phyloP scores from a whole-genome alignment of 2,113 vertebrate species.

The Nycticorax nycticorax region DNA sequence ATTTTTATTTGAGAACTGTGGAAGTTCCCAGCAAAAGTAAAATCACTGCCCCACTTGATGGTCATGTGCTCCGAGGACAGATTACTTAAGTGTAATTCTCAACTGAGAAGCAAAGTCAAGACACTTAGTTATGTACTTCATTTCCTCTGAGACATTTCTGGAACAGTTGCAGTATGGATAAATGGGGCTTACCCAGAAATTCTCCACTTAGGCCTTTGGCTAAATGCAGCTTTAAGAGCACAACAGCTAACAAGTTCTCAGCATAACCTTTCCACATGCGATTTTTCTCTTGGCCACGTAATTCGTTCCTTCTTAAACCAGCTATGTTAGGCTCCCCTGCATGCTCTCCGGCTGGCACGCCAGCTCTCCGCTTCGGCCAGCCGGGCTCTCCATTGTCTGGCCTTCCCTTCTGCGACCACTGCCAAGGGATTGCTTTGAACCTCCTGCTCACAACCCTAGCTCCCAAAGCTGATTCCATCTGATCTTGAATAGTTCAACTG shows the following conservation, averaged over 20 bases:
- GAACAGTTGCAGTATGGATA: neutral
- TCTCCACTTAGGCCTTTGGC: neutral
- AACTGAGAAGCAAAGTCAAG: neutral
- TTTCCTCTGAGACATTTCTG: neutral
- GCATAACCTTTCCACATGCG: accelerated
- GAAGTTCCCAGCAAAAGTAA: neutral
- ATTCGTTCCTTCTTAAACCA: neutral
- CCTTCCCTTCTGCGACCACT: accelerated
- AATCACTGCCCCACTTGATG: neutral
- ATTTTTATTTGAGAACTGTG: neutral
- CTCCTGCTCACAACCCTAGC: neutral
- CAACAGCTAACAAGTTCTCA: neutral
- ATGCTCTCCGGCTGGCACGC: too few species aligned
- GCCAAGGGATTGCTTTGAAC: neutral
- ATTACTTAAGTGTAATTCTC: neutral
- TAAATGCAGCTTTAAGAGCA: neutral
- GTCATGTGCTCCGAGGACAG: neutral
- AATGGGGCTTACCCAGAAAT: neutral
- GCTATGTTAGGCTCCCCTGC: neutral
- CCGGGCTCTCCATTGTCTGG: neutral
- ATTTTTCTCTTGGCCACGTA: neutral
- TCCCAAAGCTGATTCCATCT: neutral
- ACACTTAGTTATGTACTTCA: neutral
- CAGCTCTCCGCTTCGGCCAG: neutral
- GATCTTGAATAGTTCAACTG: neutral